phyloP scores from a whole-genome alignment of 1,140 invertebrate species.

The Gryllus bimaculatus region DNA sequence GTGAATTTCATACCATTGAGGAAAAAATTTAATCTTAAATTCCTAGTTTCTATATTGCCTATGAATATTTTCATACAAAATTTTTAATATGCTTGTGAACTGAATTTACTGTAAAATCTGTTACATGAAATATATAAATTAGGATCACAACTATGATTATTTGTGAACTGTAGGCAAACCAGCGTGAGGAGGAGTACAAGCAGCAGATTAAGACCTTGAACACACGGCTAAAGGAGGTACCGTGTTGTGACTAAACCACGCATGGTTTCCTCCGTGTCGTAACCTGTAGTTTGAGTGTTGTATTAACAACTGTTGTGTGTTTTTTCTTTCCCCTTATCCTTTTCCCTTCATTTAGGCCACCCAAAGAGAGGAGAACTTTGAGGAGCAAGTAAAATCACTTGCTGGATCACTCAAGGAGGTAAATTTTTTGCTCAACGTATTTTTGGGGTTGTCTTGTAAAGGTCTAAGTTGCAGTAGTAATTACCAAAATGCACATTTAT shows the following conservation, averaged over 20 bases:
- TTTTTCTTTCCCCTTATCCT: conserved; percentile 23
- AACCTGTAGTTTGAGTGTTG: conserved; percentile 22
- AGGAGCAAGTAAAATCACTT: conserved; percentile 85
- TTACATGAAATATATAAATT: background rate
- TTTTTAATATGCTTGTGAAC: too few species aligned
- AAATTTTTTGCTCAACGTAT: conserved; percentile 30
- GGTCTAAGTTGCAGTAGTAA: too few species aligned
- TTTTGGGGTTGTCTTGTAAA: too few species aligned
- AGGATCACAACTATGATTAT: background rate
- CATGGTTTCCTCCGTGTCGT: conserved; percentile 23
- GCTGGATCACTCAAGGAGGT: conserved; percentile 91
- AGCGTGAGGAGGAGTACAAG: conserved; percentile 99
- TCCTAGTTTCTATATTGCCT: too few species aligned
- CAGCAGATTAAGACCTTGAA: conserved; percentile 99
- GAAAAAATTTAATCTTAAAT: too few species aligned
- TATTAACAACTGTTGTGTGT: conserved; percentile 18
- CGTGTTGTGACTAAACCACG: conserved; percentile 31
- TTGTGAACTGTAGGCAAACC: conserved; percentile 72
- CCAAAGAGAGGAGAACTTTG: conserved; percentile 93
- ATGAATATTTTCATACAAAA: too few species aligned
- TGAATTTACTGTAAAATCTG: too few species aligned
- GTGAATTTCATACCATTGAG: too few species aligned
- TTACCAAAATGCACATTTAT: too few species aligned
- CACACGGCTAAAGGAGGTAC: conserved; percentile 97
- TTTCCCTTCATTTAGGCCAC: conserved; percentile 59